A percentile compares a stretch with the other conserved stretches of the same genome.
Evolutionary conservation across 2,113 vertebrate species (phyloP).

Genomic region (Indri indri): DNA sequence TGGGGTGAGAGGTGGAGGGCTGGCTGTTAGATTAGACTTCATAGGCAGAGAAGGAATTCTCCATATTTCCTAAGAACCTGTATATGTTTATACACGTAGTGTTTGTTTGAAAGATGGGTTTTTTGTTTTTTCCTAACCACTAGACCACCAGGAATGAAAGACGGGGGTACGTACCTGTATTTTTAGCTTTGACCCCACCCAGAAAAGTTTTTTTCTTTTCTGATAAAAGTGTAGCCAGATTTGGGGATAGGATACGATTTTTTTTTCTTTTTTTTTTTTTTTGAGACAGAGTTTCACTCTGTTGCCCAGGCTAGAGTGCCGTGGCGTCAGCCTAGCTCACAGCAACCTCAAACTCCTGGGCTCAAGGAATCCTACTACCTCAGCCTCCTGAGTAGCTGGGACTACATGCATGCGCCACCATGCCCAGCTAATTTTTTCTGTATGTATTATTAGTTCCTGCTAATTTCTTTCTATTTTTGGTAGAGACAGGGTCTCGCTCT

Average conservation of each 20-base stretch:
- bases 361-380: too few species aligned
- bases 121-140: neutral
- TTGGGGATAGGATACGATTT: constrained; percentile 24
- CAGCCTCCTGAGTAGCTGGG: too few species aligned
- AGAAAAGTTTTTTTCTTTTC: neutral
- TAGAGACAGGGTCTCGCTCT: too few species aligned
- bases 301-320: too few species aligned
- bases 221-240: constrained; percentile 19
- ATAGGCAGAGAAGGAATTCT: neutral
- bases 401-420: too few species aligned
- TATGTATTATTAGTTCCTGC: too few species aligned
- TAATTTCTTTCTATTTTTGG: too few species aligned
- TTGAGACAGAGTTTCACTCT: too few species aligned
- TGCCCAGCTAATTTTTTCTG: too few species aligned
- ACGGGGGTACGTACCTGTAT: neutral
- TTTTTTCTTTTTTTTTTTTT: neutral
- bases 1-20: neutral
- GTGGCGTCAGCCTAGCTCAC: too few species aligned
- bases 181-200: neutral
- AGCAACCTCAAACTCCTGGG: too few species aligned
- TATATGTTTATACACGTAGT: constrained; percentile 38
- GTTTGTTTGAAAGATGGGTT: neutral
- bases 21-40: neutral
- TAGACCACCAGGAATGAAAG: neutral
- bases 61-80: constrained; percentile 36